phyloP scores from a whole-genome alignment of 2,888 invertebrate species.

The Leptothorax acervorum region DNA sequence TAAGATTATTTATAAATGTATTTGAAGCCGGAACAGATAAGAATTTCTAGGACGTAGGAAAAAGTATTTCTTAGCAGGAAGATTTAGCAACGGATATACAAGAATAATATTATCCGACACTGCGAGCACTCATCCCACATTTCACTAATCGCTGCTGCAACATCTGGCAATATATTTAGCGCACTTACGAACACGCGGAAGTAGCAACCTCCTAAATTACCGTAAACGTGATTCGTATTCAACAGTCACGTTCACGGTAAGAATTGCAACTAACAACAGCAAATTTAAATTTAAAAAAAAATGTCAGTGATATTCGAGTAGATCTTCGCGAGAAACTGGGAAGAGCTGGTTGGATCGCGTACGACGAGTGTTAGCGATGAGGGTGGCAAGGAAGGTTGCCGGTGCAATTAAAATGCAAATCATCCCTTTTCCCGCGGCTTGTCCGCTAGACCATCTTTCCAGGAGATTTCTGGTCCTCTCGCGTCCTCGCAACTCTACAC shows the following conservation, averaged over 20 bases:
- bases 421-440: slow-evolving; percentile 78
- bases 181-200: slow-evolving; percentile 11
- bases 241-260: no score
- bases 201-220: slow-evolving; percentile 26
- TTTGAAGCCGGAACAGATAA: not conserved
- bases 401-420: slow-evolving; percentile 84
- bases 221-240: not conserved
- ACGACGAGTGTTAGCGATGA: slow-evolving; percentile 57
- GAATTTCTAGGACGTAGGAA: not conserved
- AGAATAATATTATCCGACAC: slow-evolving; percentile 37
- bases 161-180: slow-evolving; percentile 47
- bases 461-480: slow-evolving; percentile 59
- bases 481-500: slow-evolving; percentile 70
- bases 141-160: slow-evolving; percentile 28
- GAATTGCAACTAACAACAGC: not conserved
- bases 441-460: slow-evolving; percentile 67
- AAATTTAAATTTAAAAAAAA: slow-evolving; percentile 37
- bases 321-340: slow-evolving; percentile 26
- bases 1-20: not conserved
- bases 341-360: slow-evolving; percentile 35
- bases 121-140: slow-evolving; percentile 15
- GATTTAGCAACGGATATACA: slow-evolving; percentile 12
- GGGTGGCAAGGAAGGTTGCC: slow-evolving; percentile 57
- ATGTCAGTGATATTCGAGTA: not conserved
- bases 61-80: slow-evolving; percentile 6